phyloP scores from a whole-genome alignment of 1,140 invertebrate species.

The Macrocentrus cingulum region DNA sequence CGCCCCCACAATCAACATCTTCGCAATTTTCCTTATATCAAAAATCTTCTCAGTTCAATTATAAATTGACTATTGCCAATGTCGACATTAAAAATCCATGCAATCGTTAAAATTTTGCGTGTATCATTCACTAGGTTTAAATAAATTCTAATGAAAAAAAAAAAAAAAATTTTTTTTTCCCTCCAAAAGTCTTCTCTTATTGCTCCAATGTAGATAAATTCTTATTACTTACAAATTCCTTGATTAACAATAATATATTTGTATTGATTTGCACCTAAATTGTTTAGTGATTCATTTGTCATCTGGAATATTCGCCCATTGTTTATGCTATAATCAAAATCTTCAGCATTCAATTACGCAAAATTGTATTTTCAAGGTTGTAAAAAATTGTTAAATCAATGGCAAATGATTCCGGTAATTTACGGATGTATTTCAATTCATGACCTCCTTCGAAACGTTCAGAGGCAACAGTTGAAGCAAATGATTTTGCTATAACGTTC shows the following conservation, averaged over 20 bases:
- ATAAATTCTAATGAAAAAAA: slow-evolving; percentile 9
- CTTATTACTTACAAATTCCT: no score
- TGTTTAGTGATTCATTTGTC: no score
- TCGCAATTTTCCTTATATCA: slow-evolving; percentile 1
- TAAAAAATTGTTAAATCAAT: slow-evolving; percentile 30
- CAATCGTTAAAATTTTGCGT: slow-evolving; percentile 45
- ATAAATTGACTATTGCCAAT: slow-evolving; percentile 26
- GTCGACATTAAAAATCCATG: slow-evolving; percentile 42
- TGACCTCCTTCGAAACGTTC: no score
- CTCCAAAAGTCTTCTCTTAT: background rate
- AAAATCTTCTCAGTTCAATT: background rate
- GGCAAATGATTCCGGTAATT: slow-evolving; percentile 23
- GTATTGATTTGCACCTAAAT: no score
- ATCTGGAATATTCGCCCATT: no score
- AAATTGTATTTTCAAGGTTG: slow-evolving; percentile 23
- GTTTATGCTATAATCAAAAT: no score
- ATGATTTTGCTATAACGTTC: slow-evolving; percentile 16
- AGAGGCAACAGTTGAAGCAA: no score
- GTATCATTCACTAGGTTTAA: slow-evolving; percentile 36
- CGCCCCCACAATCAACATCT: slow-evolving; percentile 19
- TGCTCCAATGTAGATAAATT: no score
- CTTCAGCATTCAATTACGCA: slow-evolving; percentile 1
- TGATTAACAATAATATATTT: no score
- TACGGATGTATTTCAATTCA: slow-evolving; percentile 13
- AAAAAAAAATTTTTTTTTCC: background rate